phyloP scores from a whole-genome alignment of 2,797 vertebrate species.

The Melanotaenia trifasciata region DNA sequence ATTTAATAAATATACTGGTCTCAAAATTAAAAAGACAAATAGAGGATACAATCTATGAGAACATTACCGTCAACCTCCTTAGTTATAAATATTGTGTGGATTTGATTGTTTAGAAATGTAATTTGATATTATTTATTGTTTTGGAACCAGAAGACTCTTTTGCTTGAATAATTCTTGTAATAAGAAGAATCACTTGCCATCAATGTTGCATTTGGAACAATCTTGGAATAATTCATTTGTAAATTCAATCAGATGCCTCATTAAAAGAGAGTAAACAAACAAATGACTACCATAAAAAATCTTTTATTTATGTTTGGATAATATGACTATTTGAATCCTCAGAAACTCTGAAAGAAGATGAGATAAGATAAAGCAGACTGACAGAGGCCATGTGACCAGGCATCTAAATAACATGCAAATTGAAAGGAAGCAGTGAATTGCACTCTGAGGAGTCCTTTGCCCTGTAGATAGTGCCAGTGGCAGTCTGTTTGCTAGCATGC shows the following conservation, averaged over 20 bases:
- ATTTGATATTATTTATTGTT: slow-evolving; percentile 14
- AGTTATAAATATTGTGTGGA: background rate
- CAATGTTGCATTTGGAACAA: slow-evolving; percentile 19
- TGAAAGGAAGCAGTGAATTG: slow-evolving; percentile 65
- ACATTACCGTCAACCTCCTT: background rate
- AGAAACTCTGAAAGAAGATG: slow-evolving; percentile 30
- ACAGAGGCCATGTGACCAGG: slow-evolving; percentile 36
- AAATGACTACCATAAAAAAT: slow-evolving; percentile 19
- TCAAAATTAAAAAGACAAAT: background rate
- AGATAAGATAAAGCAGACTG: slow-evolving; percentile 55
- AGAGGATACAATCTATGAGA: slow-evolving; percentile 3
- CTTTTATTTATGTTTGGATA: slow-evolving; percentile 23
- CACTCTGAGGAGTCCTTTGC: slow-evolving; percentile 68
- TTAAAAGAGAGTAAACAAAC: slow-evolving; percentile 43
- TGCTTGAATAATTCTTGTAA: slow-evolving; percentile 28
- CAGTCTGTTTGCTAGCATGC: slow-evolving; percentile 56
- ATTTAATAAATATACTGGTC: background rate
- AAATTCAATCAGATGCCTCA: slow-evolving; percentile 56
- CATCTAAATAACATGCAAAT: slow-evolving; percentile 68
- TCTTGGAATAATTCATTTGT: slow-evolving; percentile 36
- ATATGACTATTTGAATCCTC: slow-evolving; percentile 26
- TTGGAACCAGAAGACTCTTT: slow-evolving; percentile 4
- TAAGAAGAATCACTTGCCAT: slow-evolving; percentile 26
- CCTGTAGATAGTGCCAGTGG: slow-evolving; percentile 66
- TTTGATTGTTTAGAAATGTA: slow-evolving; percentile 22